Evolutionary conservation across 2,797 vertebrate genomes (phyloP).

Genomic region (Scarus forsteni): DNA sequence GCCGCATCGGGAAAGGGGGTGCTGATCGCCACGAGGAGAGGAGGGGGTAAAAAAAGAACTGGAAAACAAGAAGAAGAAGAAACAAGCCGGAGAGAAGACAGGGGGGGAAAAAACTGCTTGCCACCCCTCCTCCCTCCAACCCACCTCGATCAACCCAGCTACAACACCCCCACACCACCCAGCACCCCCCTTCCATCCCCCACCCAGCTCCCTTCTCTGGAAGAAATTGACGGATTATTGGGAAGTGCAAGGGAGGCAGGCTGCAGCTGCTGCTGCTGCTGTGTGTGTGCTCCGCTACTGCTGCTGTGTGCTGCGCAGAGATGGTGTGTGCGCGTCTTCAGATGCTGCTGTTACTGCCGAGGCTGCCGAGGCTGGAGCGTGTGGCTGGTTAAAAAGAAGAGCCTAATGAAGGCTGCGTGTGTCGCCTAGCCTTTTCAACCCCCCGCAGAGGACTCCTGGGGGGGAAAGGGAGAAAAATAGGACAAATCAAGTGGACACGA

Average conservation of each 20-base stretch:
- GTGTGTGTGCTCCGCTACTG: slow-evolving; percentile 75
- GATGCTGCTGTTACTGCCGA: slow-evolving; percentile 60
- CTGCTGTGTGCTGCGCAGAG: slow-evolving; percentile 71
- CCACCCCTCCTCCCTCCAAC: slow-evolving; percentile 69
- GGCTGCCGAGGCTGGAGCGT: slow-evolving; percentile 70
- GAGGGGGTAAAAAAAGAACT: slow-evolving; percentile 38
- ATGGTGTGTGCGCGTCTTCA: slow-evolving; percentile 69
- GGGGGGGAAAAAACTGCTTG: slow-evolving; percentile 68
- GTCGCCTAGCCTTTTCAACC: slow-evolving; percentile 76
- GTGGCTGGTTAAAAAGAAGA: slow-evolving; percentile 81
- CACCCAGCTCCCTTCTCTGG: slow-evolving; percentile 66
- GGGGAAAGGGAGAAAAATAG: slow-evolving; percentile 13
- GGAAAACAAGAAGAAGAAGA: slow-evolving; percentile 65
- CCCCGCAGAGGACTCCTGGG: slow-evolving; percentile 43
- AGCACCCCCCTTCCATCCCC: slow-evolving; percentile 70
- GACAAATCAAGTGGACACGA: slow-evolving; percentile 66
- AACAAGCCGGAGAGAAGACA: slow-evolving; percentile 59
- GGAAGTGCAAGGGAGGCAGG: slow-evolving; percentile 83
- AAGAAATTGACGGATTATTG: slow-evolving; percentile 90
- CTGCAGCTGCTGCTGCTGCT: slow-evolving; percentile 79
- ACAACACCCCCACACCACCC: slow-evolving; percentile 66
- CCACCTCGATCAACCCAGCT: slow-evolving; percentile 70
- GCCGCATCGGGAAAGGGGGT: slow-evolving; percentile 69
- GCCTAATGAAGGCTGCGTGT: slow-evolving; percentile 81
- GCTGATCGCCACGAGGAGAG: slow-evolving; percentile 62